Percentiles rank a stretch among this genome's conserved stretches.
Conservation (phyloP, 2,888 invertebrate species). For the Seira musarum region DNA sequence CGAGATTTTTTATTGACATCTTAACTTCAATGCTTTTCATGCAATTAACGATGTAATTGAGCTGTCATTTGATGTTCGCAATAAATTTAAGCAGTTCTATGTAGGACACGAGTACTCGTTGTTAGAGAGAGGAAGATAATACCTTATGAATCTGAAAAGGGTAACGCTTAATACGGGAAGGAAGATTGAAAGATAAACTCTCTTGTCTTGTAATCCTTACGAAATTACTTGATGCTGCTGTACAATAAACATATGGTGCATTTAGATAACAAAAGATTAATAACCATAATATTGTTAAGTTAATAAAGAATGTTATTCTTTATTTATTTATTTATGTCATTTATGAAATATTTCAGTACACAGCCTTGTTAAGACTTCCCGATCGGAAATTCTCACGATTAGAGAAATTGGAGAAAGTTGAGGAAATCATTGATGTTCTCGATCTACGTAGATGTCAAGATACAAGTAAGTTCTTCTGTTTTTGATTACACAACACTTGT, state of each 20-base stretch:
- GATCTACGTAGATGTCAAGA: slow-evolving; percentile 83
- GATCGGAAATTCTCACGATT: slow-evolving; percentile 79
- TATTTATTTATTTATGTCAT: too few relatives aligned
- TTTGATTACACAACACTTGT: too few relatives aligned
- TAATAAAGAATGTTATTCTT: slow-evolving; percentile 2
- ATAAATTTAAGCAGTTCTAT: neutral
- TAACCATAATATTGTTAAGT: too few relatives aligned
- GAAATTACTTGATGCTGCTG: too few relatives aligned
- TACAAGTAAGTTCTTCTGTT: slow-evolving; percentile 76
- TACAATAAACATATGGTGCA: too few relatives aligned
- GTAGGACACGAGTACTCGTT: neutral
- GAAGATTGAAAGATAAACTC: too few relatives aligned
- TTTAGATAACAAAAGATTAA: too few relatives aligned
- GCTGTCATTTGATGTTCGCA: neutral
- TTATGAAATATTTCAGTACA: slow-evolving; percentile 75
- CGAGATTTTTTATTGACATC: neutral
- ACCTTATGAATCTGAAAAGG: too few relatives aligned
- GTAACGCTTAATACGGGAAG: too few relatives aligned
- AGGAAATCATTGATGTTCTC: slow-evolving; percentile 83
- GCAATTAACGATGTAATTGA: neutral
- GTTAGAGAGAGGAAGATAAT: too few relatives aligned
- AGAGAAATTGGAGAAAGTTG: slow-evolving; percentile 84
- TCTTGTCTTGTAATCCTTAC: too few relatives aligned
- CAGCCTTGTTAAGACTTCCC: slow-evolving; percentile 79
- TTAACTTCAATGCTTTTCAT: neutral